Conservation (phyloP, 2,113 vertebrate genomes). For the Aldabrachelys gigantea region DNA sequence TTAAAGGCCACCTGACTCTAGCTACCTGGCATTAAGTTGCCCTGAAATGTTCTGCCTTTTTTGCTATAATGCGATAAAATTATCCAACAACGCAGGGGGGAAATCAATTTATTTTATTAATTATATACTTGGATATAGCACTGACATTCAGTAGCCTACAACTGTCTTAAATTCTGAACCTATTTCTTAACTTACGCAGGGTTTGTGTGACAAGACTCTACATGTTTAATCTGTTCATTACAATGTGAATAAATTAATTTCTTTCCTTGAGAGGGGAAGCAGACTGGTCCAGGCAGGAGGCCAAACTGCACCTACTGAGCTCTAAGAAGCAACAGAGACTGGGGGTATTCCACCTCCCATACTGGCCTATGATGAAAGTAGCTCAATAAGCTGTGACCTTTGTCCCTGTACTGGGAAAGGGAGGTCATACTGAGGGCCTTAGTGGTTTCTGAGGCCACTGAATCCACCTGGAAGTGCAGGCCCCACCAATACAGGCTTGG, state of each 20-base stretch:
- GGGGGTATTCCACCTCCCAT: too few relatives aligned
- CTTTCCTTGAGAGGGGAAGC: not conserved
- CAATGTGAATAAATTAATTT: not conserved
- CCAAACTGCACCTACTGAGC: too few relatives aligned
- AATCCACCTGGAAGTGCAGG: too few relatives aligned
- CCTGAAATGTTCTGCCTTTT: not conserved
- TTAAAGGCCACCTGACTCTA: not conserved
- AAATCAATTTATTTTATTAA: not conserved
- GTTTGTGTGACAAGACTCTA: not conserved
- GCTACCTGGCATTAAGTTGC: not conserved
- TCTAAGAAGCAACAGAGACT: too few relatives aligned
- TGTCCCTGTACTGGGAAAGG: too few relatives aligned
- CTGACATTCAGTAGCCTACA: not conserved
- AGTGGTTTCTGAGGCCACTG: too few relatives aligned
- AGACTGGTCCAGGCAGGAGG: too few relatives aligned
- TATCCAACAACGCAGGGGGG: not conserved
- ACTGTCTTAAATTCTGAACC: not conserved
- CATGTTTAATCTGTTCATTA: not conserved
- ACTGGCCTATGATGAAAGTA: too few relatives aligned
- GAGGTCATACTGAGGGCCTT: too few relatives aligned
- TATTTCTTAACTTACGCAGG: not conserved
- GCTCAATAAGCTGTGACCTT: too few relatives aligned
- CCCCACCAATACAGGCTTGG: too few relatives aligned
- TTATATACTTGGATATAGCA: not conserved
- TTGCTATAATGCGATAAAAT: not conserved